Evolutionary conservation across 2,888 invertebrate genomes (phyloP), one percentile per base, ranked within the genome.

Genomic region (Chaitophorus viminalis): DNA sequence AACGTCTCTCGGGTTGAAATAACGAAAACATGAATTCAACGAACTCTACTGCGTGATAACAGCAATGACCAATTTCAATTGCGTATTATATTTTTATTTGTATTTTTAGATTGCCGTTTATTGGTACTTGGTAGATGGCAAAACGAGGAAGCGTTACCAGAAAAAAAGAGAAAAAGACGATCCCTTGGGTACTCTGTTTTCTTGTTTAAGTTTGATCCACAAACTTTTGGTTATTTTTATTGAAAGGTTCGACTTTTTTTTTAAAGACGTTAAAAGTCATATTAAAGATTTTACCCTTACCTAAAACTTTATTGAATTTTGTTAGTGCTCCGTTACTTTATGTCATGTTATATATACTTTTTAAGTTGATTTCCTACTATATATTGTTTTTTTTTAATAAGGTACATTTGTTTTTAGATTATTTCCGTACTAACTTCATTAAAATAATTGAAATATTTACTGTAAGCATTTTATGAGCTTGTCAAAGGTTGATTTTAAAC

Each of bases 201-300:
- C 82, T 83, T 54, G 82, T 83, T 83, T 74, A 74, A 83, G 82
- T 83, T 83, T 83, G 54, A 54, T 29, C 6, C 29, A 21, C 82
- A 83, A 83, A 83, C 82, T 83, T 83, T 74, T 36, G 74, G 82
- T 68, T 81, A 81, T 83, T 83, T 82, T 83, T 83, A 83, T 83
- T 83, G 82, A 74, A 83, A 74, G 72, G 74, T 83, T 83, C 74
- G 82, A 74, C n/a, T n/a, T 25, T 83, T 83, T 79, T 81, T 83
- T 83, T 74, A 74, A 72, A 31, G n/a, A 82, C 72, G 82, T 82
- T 82, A 83, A 83, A 83, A 83, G 74, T 83, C 82, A 83, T 83
- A 83, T 83, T 83, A 74, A 83, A 74, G 74, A 83, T 83, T 83
- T 83, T 39, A 83, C 74, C 74, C 74, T 83, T 74, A 83, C 74